phyloP scores from a whole-genome alignment of 2,113 vertebrate species.

The Spizaetus ornatus region DNA sequence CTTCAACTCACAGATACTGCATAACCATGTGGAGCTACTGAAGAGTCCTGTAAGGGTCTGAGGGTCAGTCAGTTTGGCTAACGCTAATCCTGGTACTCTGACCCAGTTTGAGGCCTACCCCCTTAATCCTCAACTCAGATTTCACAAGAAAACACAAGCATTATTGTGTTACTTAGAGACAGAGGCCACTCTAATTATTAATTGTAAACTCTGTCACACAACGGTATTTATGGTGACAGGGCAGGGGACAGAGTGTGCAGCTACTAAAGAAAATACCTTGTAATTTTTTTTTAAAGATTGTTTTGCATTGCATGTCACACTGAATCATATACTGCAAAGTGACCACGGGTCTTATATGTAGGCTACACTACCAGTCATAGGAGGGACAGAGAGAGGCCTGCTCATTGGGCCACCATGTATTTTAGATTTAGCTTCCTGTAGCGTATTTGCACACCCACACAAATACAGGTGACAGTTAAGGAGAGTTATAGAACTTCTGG shows the following conservation, averaged over 20 bases:
- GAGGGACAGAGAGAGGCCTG: neutral
- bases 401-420: neutral
- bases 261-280: neutral
- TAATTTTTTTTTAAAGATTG: neutral
- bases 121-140: neutral
- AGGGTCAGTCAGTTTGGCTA: neutral
- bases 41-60: neutral
- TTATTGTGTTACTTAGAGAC: neutral
- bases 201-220: neutral
- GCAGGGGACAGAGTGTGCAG: neutral
- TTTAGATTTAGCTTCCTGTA: neutral
- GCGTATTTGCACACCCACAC: neutral
- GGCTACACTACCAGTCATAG: neutral
- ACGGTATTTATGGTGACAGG: neutral
- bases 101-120: neutral
- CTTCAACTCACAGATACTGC: neutral
- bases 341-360: neutral
- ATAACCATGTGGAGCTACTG: neutral
- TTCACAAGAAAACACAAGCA: neutral
- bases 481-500: neutral
- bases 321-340: neutral
- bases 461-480: neutral
- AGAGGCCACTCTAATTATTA: neutral
- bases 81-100: neutral
- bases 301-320: neutral